Evolutionary conservation across 1,140 invertebrate species (phyloP).

Genomic region (Yoshiicerus persimilis): DNA sequence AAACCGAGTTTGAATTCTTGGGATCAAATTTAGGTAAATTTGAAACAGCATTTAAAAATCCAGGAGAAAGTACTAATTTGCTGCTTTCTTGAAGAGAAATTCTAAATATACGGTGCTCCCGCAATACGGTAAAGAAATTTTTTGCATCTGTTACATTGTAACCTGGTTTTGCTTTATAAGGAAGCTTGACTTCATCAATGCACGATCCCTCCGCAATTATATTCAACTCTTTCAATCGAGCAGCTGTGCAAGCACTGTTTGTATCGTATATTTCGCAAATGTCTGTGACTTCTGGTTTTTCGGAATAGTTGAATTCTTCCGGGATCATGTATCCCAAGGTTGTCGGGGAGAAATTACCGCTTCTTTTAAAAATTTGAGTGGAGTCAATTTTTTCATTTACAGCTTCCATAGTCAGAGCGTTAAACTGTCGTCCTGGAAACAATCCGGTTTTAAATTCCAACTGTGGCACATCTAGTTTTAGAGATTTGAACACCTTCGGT

Average conservation of each 20-base stretch:
- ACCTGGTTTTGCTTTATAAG: not conserved
- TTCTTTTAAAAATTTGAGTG: no score
- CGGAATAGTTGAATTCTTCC: not conserved
- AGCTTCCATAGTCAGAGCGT: not conserved
- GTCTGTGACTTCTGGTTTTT: not conserved
- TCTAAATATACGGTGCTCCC: not conserved
- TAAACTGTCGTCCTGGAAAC: not conserved
- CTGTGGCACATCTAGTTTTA: not conserved
- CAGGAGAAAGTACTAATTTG: not conserved
- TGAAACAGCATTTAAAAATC: not conserved
- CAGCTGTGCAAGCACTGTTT: not conserved
- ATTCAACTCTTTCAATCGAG: not conserved
- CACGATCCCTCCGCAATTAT: not conserved
- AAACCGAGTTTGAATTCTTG: not conserved
- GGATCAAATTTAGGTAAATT: not conserved
- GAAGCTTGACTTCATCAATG: not conserved
- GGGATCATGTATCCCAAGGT: not conserved
- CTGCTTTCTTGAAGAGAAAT: not conserved
- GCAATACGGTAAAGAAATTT: not conserved
- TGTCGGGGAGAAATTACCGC: not conserved
- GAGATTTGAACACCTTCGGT: not conserved
- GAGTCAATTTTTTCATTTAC: not conserved
- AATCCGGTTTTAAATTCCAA: not conserved
- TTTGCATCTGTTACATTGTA: not conserved
- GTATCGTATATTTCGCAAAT: not conserved